These are phyloP conservation scores for Pedionomus torquatus DNA, from an alignment of 2,113 vertebrate species.

Conservation along the genomic window DNA sequence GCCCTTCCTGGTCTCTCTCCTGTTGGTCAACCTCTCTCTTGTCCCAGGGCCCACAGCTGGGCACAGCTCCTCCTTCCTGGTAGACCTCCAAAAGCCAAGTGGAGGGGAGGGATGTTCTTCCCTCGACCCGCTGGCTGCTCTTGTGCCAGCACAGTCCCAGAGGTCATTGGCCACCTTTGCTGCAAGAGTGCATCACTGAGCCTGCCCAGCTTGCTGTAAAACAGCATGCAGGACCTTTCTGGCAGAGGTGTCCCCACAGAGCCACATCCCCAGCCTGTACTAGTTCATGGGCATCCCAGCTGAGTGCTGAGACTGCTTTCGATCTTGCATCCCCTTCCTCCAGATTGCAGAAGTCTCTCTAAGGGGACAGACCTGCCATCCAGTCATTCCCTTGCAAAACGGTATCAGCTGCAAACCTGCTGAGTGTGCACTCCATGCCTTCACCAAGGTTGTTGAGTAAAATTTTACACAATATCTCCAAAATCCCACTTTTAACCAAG, in stretches of 20 bases:
- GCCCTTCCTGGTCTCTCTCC: too few relatives aligned
- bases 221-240: neutral
- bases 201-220: neutral
- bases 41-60: too few relatives aligned
- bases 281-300: neutral
- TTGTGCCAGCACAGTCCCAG: too few relatives aligned
- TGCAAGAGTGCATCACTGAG: neutral
- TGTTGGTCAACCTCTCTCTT: too few relatives aligned
- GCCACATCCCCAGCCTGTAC: neutral
- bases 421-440: neutral
- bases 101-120: neutral
- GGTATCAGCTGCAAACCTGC: neutral
- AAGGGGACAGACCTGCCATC: neutral
- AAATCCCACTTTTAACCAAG: neutral
- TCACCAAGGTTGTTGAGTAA: neutral
- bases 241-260: neutral
- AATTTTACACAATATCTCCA: neutral
- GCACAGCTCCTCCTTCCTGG: neutral
- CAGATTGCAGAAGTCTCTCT: neutral
- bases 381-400: neutral
- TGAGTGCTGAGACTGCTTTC: accelerated
- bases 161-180: too few relatives aligned
- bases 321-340: neutral
- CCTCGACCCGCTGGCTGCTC: neutral
- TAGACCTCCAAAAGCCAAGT: neutral